Evolutionary conservation across 2,888 invertebrate species (phyloP).

Genomic region (Parnassius smintheus): DNA sequence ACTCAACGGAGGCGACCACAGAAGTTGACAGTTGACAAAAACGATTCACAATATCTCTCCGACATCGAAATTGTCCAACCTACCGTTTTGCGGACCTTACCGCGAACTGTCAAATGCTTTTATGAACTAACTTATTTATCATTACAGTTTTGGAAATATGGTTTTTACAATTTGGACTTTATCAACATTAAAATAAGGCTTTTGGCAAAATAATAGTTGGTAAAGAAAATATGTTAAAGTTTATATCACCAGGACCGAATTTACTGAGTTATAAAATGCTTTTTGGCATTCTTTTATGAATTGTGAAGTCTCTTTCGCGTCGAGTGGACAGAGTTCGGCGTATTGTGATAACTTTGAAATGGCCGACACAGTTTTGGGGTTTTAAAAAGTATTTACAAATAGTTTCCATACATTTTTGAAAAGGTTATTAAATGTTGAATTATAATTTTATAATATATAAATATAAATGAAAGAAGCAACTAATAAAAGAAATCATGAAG

Average conservation of each 20-base stretch:
- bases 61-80: constrained; percentile 73
- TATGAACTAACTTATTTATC: constrained; percentile 45
- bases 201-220: neutral
- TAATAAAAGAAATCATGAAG: no score
- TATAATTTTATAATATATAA: neutral
- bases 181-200: constrained; percentile 17
- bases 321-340: constrained; percentile 38
- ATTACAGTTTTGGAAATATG: constrained; percentile 23
- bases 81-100: constrained; percentile 75
- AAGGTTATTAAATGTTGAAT: neutral
- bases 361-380: constrained; percentile 28
- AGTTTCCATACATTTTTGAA: neutral
- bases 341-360: constrained; percentile 39
- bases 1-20: constrained; percentile 63
- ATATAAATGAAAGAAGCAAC: no score
- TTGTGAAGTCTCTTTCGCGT: constrained; percentile 38
- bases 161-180: constrained; percentile 34
- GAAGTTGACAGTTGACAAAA: constrained; percentile 81
- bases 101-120: constrained; percentile 77
- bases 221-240: constrained; percentile 39
- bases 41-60: constrained; percentile 62
- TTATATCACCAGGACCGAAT: constrained; percentile 68
- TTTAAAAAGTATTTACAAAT: neutral
- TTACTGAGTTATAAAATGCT: constrained; percentile 71
- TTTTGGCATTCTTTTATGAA: constrained; percentile 46